Conservation (phyloP, 2,888 invertebrate species). For the Drosophila pseudotalamancana region DNA sequence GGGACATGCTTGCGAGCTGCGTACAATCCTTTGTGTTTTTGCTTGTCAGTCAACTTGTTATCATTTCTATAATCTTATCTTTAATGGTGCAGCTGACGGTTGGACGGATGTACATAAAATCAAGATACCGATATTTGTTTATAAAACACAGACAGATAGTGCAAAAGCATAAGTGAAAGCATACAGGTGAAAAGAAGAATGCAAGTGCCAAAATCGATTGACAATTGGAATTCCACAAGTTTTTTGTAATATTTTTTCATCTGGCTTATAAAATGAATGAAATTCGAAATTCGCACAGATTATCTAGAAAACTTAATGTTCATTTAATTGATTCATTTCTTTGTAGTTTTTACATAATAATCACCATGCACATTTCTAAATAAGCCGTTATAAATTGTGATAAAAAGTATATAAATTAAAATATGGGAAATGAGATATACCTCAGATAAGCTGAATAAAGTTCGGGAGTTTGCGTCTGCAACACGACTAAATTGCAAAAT, state of each 20-base stretch:
- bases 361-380: neutral
- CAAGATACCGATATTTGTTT: conserved; percentile 20
- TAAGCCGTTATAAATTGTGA: conserved; percentile 24
- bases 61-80: conserved; percentile 63
- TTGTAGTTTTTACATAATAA: neutral
- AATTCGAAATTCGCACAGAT: too few species aligned
- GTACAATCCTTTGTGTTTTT: conserved; percentile 10
- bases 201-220: neutral
- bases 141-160: conserved; percentile 4
- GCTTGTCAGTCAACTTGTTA: conserved; percentile 32
- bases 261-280: too few species aligned
- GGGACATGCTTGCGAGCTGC: neutral
- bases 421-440: conserved; percentile 8
- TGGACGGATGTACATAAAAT: neutral
- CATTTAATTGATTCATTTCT: neutral
- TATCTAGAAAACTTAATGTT: neutral
- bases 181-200: neutral
- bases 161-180: neutral
- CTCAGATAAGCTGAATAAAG: conserved; percentile 28
- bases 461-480: conserved; percentile 30
- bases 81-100: conserved; percentile 26
- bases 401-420: conserved; percentile 10
- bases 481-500: neutral
- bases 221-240: neutral
- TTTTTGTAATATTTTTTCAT: neutral